Base-by-base conservation (phyloP, 2,113 vertebrate species). In the Theropithecus gelada region DNA sequence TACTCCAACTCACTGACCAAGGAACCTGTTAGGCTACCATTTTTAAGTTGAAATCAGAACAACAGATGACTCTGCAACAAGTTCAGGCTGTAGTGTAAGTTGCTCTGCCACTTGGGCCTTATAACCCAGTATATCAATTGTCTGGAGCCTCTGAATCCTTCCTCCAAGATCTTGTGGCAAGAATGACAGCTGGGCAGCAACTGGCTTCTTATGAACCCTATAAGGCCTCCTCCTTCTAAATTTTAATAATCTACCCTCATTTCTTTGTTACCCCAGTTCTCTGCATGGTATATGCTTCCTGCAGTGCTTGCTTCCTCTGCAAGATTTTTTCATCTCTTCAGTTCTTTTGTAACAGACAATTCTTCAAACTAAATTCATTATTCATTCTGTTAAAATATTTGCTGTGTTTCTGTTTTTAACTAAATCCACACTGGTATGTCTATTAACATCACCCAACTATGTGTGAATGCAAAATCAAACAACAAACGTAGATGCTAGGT, bases 391-490 rank as follows among this genome's bases (percentile, higher is more conserved):
- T 80, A 80, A 88, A 88, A 88, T 88, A 94, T 59, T 48, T 59
- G 38, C 50, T 72, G 17, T 70, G 45, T 72, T 94, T 80, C 50
- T 79, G n/a, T 68, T 87, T 92, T 48, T 80, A 22, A 57, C 38
- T 79, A 70, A 22, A 87, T n/a, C 23, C 40, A 72, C 59, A 72
- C 17, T 12, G 75, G 59, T 38, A 38, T 23, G 57, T 70, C 73
- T 88, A 80, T 80, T 57, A 79, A 57, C 61, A 55, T 79, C n/a
- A 84, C 16, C 45, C 25, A 84, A 90, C 45, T 55, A 84, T 84
- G 68, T 32, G 32, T 85, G 61, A 85, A 70, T 38, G 14, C 79
- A 90, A 90, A 95, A 79, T 91, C 66, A 91, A 95, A 70, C 40
- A 68, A 43, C 10, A 35, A 76, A 90, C 16, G 38, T 84, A 32